A percentile compares a stretch with the other conserved stretches of the same genome.
phyloP scores from a whole-genome alignment of 2,888 invertebrate genomes.

The Ecdyonurus torrentis region DNA sequence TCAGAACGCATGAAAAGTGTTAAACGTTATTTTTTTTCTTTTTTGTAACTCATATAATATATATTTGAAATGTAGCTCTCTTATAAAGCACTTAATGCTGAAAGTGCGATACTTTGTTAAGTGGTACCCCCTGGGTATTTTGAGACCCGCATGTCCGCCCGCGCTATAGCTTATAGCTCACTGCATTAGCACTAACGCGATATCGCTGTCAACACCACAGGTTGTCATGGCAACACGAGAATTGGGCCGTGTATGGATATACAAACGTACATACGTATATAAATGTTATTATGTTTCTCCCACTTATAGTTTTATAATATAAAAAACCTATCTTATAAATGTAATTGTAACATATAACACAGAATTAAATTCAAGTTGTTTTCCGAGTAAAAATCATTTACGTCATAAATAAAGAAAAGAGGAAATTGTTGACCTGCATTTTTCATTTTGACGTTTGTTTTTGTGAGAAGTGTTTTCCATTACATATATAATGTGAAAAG shows the following conservation, averaged over 20 bases:
- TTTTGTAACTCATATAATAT: too few species aligned
- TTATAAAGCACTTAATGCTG: background rate
- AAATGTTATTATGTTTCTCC: background rate
- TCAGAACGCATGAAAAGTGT: background rate
- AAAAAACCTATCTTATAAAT: background rate
- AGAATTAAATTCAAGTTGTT: too few species aligned
- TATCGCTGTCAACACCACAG: background rate
- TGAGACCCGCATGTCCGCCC: background rate
- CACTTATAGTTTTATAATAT: background rate
- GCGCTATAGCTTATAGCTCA: too few species aligned
- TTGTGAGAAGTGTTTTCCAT: too few species aligned
- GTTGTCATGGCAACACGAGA: background rate
- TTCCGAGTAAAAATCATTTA: too few species aligned
- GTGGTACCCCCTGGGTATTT: background rate
- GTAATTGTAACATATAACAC: background rate
- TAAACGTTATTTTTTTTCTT: too few species aligned
- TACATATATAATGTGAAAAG: too few species aligned
- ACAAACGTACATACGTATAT: background rate
- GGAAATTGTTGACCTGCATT: too few species aligned
- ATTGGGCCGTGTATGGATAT: background rate
- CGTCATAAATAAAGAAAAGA: too few species aligned
- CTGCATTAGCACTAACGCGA: slow-evolving; percentile 1
- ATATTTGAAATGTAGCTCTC: too few species aligned
- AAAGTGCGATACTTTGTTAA: background rate
- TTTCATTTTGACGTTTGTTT: too few species aligned